A percentile compares a stretch with the other conserved stretches of the same genome.
These are phyloP conservation scores for Parochlus steinenii DNA, from an alignment of 2,888 invertebrate genomes.

Conservation along the genomic window DNA sequence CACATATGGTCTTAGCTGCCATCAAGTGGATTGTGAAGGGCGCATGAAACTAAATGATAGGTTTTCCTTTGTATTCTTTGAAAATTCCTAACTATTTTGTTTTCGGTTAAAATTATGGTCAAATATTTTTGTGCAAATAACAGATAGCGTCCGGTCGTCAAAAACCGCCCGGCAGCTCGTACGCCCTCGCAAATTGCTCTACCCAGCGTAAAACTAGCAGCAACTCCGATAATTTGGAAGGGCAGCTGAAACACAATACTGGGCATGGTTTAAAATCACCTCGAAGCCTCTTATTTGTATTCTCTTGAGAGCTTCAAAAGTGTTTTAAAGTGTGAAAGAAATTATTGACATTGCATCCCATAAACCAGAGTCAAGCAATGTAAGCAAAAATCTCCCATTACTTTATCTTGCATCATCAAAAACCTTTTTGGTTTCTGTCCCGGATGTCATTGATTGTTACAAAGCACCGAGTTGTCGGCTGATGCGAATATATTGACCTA, in stretches of 20 bases:
- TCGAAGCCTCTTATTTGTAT: not conserved
- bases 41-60: too few relatives aligned
- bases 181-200: constrained; percentile 3
- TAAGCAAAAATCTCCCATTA: constrained; percentile 14
- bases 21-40: too few relatives aligned
- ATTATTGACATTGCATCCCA: constrained; percentile 14
- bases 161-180: too few relatives aligned
- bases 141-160: too few relatives aligned
- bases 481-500: too few relatives aligned
- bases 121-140: too few relatives aligned
- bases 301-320: not conserved
- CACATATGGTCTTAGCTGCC: too few relatives aligned
- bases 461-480: constrained; percentile 11
- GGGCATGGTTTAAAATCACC: constrained; percentile 1
- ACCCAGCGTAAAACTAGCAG: constrained; percentile 7
- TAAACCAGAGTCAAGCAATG: constrained; percentile 11
- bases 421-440: constrained; percentile 9
- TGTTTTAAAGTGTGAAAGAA: constrained; percentile 10
- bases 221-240: not conserved
- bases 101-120: too few relatives aligned
- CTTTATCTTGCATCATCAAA: constrained; percentile 14
- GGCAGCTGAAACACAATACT: constrained; percentile 9
- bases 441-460: constrained; percentile 6
- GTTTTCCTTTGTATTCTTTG: too few relatives aligned
- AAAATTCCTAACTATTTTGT: too few relatives aligned